Base-by-base conservation (phyloP, 2,797 vertebrate genomes). In the Xenentodon cancila region DNA sequence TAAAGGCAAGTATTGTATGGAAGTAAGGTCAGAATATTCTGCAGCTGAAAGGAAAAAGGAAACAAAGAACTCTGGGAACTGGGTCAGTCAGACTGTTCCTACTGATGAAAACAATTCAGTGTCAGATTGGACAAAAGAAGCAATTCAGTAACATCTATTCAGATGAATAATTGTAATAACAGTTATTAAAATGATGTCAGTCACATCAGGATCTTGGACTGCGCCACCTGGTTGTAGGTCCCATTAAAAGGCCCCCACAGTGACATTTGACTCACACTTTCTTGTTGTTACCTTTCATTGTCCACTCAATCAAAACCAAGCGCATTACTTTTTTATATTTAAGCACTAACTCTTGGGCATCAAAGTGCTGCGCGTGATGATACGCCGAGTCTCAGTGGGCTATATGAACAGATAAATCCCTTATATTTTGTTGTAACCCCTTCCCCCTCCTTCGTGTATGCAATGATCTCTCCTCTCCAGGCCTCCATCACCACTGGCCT, bases 11-110 rank as follows among this genome's bases (percentile, higher is more conserved):
- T 58, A 66, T 59, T 83, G 81, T 84, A 81, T 7, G 1, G 58
- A 51, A 44, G 71, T 49, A 80, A 86, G 71, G 86, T 68, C 67
- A 79, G 63, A 74, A 51, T 68, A 68, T 77, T 85, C 65, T 71
- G 48, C 46, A 19, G 64, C 64, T 80, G 67, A 84, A 86, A 85
- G 73, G 48, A 44, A 58, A 68, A 59, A 18, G 43, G 68, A 83
- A 84, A 86, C 80, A 86, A 90, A 87, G 84, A 77, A 71, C 83
- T 84, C 71, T 58, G 73, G 49, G 59, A 83, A 83, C 70, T 82
- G 81, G 66, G 80, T 83, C 88, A 82, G 68, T 22, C 45, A 46
- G 57, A 75, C 59, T 80, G 64, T 57, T 70, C 57, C 42, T 15
- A 22, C 47, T 56, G 61, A 53, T 59, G 68, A 61, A 73, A 83